Conservation (phyloP, 2,888 invertebrate genomes). For the Nemapogon koenigi region DNA sequence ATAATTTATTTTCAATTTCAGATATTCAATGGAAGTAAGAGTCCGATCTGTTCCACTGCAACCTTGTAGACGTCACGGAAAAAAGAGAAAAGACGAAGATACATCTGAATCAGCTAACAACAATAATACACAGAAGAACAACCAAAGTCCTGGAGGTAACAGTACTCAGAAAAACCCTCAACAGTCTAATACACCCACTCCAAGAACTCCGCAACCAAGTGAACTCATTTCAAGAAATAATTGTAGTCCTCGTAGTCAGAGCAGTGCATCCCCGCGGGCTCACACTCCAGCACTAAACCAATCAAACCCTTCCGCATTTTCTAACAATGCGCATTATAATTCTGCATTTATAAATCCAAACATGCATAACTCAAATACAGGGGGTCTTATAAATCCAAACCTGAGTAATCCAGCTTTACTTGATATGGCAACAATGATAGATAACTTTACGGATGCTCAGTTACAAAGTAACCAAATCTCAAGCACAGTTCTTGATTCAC, state of each 20-base stretch:
- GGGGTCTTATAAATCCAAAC: slow-evolving; percentile 53
- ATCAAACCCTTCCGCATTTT: slow-evolving; percentile 36
- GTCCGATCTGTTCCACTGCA: slow-evolving; percentile 84
- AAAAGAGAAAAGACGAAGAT: slow-evolving; percentile 79
- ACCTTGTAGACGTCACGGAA: slow-evolving; percentile 80
- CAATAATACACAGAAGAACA: slow-evolving; percentile 19
- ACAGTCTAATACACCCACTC: slow-evolving; percentile 36
- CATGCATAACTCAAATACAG: slow-evolving; percentile 44
- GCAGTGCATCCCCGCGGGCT: slow-evolving; percentile 63
- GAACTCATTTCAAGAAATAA: slow-evolving; percentile 36
- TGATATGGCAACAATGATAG: slow-evolving; percentile 80
- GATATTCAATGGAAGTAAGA: slow-evolving; percentile 87
- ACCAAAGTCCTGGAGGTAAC: slow-evolving; percentile 36
- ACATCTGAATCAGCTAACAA: slow-evolving; percentile 32
- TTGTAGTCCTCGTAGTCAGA: slow-evolving; percentile 55
- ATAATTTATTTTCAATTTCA: slow-evolving; percentile 49
- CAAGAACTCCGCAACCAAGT: slow-evolving; percentile 44
- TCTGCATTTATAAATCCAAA: slow-evolving; percentile 55
- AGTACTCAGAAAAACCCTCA: slow-evolving; percentile 37
- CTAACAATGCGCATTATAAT: slow-evolving; percentile 45
- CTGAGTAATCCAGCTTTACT: slow-evolving; percentile 64
- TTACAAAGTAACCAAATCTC: slow-evolving; percentile 86
- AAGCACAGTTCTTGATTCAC: slow-evolving; percentile 80
- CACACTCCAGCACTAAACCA: slow-evolving; percentile 47
- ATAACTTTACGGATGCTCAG: slow-evolving; percentile 78